Evolutionary conservation across 2,888 invertebrate species (phyloP).

Genomic region (Apamea crenata): DNA sequence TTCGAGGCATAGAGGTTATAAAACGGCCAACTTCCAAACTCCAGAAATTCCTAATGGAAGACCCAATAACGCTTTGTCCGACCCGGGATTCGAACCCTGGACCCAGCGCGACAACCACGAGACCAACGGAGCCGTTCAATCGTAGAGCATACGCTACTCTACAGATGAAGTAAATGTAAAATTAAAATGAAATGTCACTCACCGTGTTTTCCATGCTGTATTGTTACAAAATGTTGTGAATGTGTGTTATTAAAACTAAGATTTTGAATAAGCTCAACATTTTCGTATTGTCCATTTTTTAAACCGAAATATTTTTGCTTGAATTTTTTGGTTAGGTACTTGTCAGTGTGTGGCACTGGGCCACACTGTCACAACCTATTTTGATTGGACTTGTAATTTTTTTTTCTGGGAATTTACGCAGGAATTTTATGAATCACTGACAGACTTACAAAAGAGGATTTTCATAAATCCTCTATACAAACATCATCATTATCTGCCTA

Average conservation of each 20-base stretch:
- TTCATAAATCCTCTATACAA: too few relatives aligned
- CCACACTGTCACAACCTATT: neutral
- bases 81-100: too few relatives aligned
- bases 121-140: too few relatives aligned
- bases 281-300: neutral
- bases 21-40: too few relatives aligned
- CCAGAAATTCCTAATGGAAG: too few relatives aligned
- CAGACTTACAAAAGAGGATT: neutral
- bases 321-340: neutral
- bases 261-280: neutral
- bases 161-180: neutral
- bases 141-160: too few relatives aligned
- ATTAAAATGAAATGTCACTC: neutral
- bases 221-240: neutral
- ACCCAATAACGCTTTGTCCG: too few relatives aligned
- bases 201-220: neutral
- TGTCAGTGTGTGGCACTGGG: neutral
- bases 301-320: neutral
- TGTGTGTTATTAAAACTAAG: neutral
- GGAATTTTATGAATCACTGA: neutral
- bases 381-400: neutral
- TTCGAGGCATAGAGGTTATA: too few relatives aligned
- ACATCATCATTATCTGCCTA: too few relatives aligned
- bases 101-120: too few relatives aligned
- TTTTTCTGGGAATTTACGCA: neutral